Evolutionary conservation across 2,797 vertebrate genomes (phyloP), one percentile per base, ranked within the genome.

Genomic region (Apodemus agrarius): DNA sequence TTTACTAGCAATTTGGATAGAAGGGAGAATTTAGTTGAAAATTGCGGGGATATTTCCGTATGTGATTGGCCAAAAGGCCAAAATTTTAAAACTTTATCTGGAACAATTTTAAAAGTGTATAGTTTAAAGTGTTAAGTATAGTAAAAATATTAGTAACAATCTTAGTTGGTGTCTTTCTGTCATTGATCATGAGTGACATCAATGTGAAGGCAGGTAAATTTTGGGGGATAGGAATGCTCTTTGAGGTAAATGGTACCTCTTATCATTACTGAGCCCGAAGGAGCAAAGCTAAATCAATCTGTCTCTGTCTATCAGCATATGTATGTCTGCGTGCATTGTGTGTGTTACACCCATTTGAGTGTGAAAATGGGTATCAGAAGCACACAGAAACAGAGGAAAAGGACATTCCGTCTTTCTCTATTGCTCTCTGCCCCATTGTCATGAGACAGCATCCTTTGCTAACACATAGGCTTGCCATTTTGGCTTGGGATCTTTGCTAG

Each of bases 1-100:
- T 94, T 96, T 46, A 85, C 61, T 22, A 93, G 26, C 5, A 75
- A 63, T 91, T 91, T 86, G 4, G 80, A 69, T 16, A 40, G 85
- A 65, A 95, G 89, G 49, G 13, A 83, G 12, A 91, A 87, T n/a
- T 80, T 14, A 37, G 4, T 87, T 95, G 37, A 85, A 72, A 81
- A 81, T 21, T 74, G 0, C 9, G 52, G 54, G 54, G n/a, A 49
- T 76, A 96, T 3, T 2, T n/a, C 8, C 75, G 37, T 8, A 49
- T n/a, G 12, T 84, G 26, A 74, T 67, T 67, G 67, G 46, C 61
- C 21, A 65, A 96, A 94, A 89, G 13, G 12, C 65, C 57, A 88
- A 88, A 89, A 75, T 80, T 67, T 57, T 17, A 19, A 93, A 93
- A 84, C 40, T 2, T 21, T 74, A 31, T 29, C 8, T 19, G 81